phyloP scores from a whole-genome alignment of 1,140 invertebrate genomes.

The Oncopodura yosiiana region DNA sequence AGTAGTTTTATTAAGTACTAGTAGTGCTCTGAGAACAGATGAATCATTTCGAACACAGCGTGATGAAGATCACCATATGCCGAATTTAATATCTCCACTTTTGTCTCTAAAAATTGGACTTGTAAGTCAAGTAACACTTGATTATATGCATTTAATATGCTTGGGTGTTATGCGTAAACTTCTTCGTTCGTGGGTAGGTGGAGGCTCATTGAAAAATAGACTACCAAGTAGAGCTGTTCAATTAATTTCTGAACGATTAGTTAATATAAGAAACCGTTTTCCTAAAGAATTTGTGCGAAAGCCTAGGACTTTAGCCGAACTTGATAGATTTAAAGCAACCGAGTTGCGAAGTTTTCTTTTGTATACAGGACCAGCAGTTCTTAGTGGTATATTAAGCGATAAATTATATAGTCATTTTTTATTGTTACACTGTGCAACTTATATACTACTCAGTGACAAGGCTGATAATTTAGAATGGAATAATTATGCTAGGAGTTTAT shows the following conservation, averaged over 20 bases:
- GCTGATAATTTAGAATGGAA: neutral
- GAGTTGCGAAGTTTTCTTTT: neutral
- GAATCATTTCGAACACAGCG: constrained; percentile 28
- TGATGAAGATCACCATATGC: constrained; percentile 29
- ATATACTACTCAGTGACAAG: neutral
- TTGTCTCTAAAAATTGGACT: constrained; percentile 25
- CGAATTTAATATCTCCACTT: constrained; percentile 5
- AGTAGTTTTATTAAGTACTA: constrained; percentile 19
- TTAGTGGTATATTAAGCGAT: neutral
- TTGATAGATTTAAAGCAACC: neutral
- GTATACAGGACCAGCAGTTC: neutral
- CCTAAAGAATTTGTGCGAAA: neutral
- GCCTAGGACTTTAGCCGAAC: neutral
- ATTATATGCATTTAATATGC: constrained; percentile 35
- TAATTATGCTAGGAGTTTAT: neutral
- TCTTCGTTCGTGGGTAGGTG: neutral
- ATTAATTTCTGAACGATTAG: neutral
- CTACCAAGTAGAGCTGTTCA: neutral
- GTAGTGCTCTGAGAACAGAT: constrained; percentile 33
- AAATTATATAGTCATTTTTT: constrained; percentile 14
- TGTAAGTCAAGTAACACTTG: constrained; percentile 33
- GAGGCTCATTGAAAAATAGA: neutral
- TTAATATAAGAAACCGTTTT: neutral
- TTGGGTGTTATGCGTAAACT: constrained; percentile 35
- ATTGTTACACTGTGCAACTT: constrained; percentile 1